Evolutionary conservation across 1,140 invertebrate genomes (phyloP), one percentile per base, ranked within the genome.

Genomic region (Neuroterus valhalla): DNA sequence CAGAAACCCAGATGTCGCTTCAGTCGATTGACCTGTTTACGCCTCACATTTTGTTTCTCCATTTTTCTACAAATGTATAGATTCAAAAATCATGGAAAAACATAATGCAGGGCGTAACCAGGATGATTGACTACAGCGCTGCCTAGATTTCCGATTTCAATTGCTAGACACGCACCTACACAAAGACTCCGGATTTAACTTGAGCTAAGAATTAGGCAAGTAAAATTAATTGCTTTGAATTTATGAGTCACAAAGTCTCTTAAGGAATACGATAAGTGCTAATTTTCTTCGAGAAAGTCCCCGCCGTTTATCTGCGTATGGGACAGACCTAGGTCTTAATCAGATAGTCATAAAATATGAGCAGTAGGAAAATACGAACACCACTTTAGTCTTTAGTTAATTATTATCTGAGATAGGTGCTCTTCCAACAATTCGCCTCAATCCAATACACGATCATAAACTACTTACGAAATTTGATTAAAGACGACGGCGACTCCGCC

Each of bases 161-260:
- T 26, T 43, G 72, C 67, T 72, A 38, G 52, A 50, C 69, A 75
- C 70, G 72, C 72, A 75, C 76, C 74, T 46, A 50, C 48, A 17
- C 48, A 17, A 55, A 55, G 12, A 14, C 55, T 31, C 31, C 68
- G 74, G 70, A 77, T 74, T 52, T 74, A 66, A 74, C 23, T 50
- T 74, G 72, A 31, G 43, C 17, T 74, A 70, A 17, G 42, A 67
- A 12, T 52, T 62, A 8, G 5, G 21, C 42, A 70, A 67, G 11
- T 70, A 44, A 70, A 66, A n/a, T n/a, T 1, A 26, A 62, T 62
- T 31, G 14, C 55, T 21, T 70, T 19, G 15, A 50, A 31, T 42
- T 72, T 44, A 3, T 69, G 23, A 55, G 42, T 48, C 42, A 74
- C 42, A 70, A 48, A 43, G 10, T 70, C 50, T 38, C 48, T 17